phyloP scores from a whole-genome alignment of 1,140 invertebrate genomes.

The Drosophila sechellia region DNA sequence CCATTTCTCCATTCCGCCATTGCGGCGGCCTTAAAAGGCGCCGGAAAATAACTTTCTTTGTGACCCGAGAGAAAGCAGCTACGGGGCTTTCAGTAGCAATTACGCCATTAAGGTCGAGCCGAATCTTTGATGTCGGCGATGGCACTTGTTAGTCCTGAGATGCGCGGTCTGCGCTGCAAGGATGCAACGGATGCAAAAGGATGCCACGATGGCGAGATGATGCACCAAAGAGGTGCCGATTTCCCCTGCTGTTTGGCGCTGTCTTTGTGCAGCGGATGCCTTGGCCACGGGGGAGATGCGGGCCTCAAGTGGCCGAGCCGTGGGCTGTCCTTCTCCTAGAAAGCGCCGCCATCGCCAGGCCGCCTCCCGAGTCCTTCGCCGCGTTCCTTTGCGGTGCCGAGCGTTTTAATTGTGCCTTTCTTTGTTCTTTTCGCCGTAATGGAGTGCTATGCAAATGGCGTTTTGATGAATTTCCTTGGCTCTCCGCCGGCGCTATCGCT shows the following conservation, averaged over 20 bases:
- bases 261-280: constrained; percentile 1
- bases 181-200: constrained; percentile 3
- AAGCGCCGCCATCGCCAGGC: constrained; percentile 21
- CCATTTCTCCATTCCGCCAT: not conserved
- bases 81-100: constrained; percentile 16
- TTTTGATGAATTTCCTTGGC: constrained; percentile 82
- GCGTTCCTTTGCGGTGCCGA: constrained; percentile 48
- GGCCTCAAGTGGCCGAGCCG: constrained; percentile 61
- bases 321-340: constrained; percentile 33
- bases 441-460: constrained; percentile 83
- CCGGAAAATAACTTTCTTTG: constrained; percentile 3
- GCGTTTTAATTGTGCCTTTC: constrained; percentile 79
- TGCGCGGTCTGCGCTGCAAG: not conserved
- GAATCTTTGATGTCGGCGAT: constrained; percentile 61
- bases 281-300: constrained; percentile 17
- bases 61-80: constrained; percentile 4
- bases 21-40: constrained; percentile 1
- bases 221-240: constrained; percentile 44
- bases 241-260: constrained; percentile 29
- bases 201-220: constrained; percentile 13
- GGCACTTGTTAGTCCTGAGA: constrained; percentile 18
- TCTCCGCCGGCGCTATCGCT: constrained; percentile 49
- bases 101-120: constrained; percentile 23
- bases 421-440: constrained; percentile 82
- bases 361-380: constrained; percentile 19